These are phyloP conservation scores for Oxygymnocypris stewartii DNA, from an alignment of 2,113 vertebrate species.

Conservation along the genomic window DNA sequence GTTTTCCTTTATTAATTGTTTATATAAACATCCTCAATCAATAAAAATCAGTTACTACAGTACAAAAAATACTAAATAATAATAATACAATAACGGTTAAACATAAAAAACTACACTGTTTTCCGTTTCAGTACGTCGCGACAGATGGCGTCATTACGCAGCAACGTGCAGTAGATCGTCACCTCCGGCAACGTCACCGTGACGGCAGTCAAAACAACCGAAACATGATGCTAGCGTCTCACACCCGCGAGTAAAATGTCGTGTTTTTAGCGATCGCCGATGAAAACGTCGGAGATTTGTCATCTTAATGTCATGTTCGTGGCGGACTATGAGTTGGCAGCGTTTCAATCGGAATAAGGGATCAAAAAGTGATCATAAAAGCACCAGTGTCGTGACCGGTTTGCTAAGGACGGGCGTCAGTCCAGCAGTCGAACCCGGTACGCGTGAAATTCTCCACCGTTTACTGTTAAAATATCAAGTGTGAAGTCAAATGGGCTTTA, in stretches of 20 bases:
- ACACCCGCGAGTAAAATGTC: background rate
- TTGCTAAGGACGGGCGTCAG: conserved; percentile 37
- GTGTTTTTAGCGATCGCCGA: background rate
- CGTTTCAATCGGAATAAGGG: background rate
- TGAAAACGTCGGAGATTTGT: background rate
- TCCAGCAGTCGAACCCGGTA: conserved; percentile 23
- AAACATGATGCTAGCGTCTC: conserved; percentile 42
- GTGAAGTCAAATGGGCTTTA: background rate
- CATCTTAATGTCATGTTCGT: background rate
- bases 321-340: background rate
- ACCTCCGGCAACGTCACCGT: conserved; percentile 29
- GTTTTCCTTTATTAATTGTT: too few species aligned
- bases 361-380: conserved; percentile 1
- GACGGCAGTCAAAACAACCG: conserved; percentile 47
- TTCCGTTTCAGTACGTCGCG: background rate
- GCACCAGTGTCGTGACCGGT: conserved; percentile 16
- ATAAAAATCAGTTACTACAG: too few species aligned
- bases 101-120: too few species aligned
- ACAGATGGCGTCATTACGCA: background rate
- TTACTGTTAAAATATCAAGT: background rate
- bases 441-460: background rate
- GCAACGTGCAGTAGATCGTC: background rate
- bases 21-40: too few species aligned
- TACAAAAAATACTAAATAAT: too few species aligned
- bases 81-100: too few species aligned